A percentile compares a stretch with the other conserved stretches of the same genome.
phyloP scores from a whole-genome alignment of 2,797 vertebrate genomes.

The Todus mexicanus region DNA sequence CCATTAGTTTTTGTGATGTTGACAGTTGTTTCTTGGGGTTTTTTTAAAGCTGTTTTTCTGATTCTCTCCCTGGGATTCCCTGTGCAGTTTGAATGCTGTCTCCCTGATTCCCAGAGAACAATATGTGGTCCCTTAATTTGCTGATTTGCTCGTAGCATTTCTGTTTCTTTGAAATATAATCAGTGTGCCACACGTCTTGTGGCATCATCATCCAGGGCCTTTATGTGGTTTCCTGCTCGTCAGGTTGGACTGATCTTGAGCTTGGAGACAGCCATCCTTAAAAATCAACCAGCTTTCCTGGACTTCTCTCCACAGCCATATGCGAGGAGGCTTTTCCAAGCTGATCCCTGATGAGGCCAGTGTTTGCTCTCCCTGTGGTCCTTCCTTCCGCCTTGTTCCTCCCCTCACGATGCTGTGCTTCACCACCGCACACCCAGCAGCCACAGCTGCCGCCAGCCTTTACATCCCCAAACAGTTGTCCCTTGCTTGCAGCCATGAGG shows the following conservation, averaged over 20 bases:
- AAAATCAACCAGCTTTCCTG: not conserved
- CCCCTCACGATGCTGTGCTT: not conserved
- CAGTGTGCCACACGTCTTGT: not conserved
- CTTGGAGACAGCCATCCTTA: not conserved
- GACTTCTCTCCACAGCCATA: not conserved
- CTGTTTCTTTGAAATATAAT: not conserved
- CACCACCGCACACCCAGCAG: not conserved
- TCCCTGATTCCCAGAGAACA: not conserved
- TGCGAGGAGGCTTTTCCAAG: not conserved
- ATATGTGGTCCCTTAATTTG: not conserved
- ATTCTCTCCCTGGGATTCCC: not conserved
- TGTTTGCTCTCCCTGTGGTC: not conserved
- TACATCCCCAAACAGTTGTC: not conserved
- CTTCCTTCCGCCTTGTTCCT: not conserved
- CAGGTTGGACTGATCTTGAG: not conserved
- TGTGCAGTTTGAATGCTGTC: not conserved
- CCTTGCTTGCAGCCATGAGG: fast-evolving
- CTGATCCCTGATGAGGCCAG: not conserved
- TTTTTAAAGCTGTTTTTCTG: not conserved
- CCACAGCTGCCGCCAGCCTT: not conserved
- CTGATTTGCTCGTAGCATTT: not conserved
- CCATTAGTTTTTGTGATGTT: not conserved
- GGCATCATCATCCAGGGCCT: not conserved
- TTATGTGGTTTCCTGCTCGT: not conserved
- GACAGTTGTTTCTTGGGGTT: not conserved